Conservation (phyloP, 2,113 vertebrate species). For the Dendrocopos noguchii region DNA sequence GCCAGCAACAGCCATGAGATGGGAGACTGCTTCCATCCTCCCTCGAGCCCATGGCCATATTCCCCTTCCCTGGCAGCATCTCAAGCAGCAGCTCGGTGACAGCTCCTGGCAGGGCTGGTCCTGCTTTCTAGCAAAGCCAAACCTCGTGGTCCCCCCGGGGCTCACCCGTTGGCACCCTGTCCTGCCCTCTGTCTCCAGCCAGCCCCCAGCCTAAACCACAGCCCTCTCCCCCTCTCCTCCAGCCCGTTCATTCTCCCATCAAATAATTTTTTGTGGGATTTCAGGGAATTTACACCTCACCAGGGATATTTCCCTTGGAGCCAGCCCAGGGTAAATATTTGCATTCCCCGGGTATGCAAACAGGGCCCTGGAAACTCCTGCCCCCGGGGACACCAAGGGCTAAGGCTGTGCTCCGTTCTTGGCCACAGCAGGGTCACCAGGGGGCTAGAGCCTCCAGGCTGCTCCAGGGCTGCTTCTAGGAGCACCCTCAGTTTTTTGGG, state of each 20-base stretch:
- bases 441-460: background rate
- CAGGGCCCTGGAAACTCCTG: background rate
- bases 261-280: background rate
- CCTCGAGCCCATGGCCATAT: rapidly evolving
- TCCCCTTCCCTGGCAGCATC: background rate
- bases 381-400: background rate
- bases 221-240: background rate
- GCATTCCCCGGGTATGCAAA: background rate
- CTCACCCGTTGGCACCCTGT: background rate
- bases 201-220: background rate
- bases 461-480: background rate
- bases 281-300: conserved; percentile 13
- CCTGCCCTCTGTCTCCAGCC: background rate
- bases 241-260: background rate
- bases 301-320: conserved; percentile 26
- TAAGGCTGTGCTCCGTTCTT: background rate
- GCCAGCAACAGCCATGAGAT: rapidly evolving
- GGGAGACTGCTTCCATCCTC: background rate
- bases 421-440: background rate
- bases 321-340: conserved; percentile 35
- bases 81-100: background rate
- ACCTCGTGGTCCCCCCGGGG: rapidly evolving
- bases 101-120: background rate
- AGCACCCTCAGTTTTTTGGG: background rate
- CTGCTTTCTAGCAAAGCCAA: conserved; percentile 27